Evolutionary conservation across 2,888 invertebrate genomes (phyloP).

Genomic region (Hirudinaria manillensis): DNA sequence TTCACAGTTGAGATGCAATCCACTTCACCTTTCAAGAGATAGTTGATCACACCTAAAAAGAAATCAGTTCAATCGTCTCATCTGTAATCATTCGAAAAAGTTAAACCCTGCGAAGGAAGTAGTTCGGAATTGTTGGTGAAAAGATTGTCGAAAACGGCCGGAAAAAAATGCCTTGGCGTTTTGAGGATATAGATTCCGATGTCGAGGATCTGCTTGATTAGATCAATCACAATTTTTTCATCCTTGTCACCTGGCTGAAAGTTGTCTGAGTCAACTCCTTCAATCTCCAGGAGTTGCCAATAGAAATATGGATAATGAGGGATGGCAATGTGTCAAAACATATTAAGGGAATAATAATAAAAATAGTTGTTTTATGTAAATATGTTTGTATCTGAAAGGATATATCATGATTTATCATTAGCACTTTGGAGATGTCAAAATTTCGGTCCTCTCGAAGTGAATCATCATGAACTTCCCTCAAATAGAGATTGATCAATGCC

Average conservation of each 20-base stretch:
- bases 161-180: conserved; percentile 23
- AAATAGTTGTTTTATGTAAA: background rate
- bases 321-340: background rate
- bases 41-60: conserved; percentile 13
- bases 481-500: conserved; percentile 12
- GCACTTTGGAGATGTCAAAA: conserved; percentile 29
- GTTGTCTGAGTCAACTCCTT: conserved; percentile 24
- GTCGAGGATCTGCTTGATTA: conserved; percentile 8
- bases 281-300: conserved; percentile 27
- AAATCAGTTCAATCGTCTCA: background rate
- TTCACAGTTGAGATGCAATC: conserved; percentile 27
- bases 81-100: too few species aligned
- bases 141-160: background rate
- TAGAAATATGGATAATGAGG: conserved; percentile 24
- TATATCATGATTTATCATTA: conserved; percentile 22
- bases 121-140: conserved; percentile 21
- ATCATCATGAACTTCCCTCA: conserved; percentile 22
- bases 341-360: background rate
- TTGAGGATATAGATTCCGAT: conserved; percentile 19
- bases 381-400: background rate
- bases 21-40: conserved; percentile 22
- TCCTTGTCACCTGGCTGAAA: conserved; percentile 22
- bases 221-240: conserved; percentile 24
- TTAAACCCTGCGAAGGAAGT: conserved; percentile 19
- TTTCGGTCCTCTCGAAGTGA: background rate